phyloP scores from a whole-genome alignment of 2,888 invertebrate genomes.

The Fragum fragum region DNA sequence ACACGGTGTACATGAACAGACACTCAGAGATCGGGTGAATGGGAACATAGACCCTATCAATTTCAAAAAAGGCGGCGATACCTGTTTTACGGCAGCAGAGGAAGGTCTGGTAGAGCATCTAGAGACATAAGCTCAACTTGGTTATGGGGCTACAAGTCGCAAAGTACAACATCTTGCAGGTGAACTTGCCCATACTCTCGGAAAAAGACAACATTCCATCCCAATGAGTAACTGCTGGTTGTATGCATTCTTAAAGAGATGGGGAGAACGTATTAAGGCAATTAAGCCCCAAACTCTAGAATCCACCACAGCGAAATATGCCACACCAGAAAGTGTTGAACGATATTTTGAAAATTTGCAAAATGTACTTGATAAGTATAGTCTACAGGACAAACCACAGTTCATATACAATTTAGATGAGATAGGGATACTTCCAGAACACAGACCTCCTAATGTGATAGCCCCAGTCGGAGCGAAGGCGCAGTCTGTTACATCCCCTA shows the following conservation, averaged over 20 bases:
- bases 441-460: constrained; percentile 21
- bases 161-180: too few relatives aligned
- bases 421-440: constrained; percentile 40
- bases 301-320: background rate
- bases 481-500: background rate
- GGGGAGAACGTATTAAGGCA: background rate
- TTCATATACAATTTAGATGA: constrained; percentile 40
- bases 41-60: too few relatives aligned
- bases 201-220: too few relatives aligned
- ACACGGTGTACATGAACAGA: too few relatives aligned
- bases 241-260: constrained; percentile 34
- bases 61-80: too few relatives aligned
- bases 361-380: constrained; percentile 29
- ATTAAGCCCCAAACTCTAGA: constrained; percentile 8
- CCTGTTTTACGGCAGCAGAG: too few relatives aligned
- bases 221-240: too few relatives aligned
- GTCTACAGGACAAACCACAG: constrained; percentile 27
- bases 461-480: background rate
- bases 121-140: too few relatives aligned
- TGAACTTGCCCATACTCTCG: too few relatives aligned
- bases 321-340: background rate
- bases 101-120: too few relatives aligned
- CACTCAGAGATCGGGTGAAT: too few relatives aligned
- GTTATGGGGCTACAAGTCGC: too few relatives aligned
- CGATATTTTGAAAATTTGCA: constrained; percentile 29